Conservation (phyloP, 2,113 vertebrate genomes). For the Bubalus kerabau region DNA sequence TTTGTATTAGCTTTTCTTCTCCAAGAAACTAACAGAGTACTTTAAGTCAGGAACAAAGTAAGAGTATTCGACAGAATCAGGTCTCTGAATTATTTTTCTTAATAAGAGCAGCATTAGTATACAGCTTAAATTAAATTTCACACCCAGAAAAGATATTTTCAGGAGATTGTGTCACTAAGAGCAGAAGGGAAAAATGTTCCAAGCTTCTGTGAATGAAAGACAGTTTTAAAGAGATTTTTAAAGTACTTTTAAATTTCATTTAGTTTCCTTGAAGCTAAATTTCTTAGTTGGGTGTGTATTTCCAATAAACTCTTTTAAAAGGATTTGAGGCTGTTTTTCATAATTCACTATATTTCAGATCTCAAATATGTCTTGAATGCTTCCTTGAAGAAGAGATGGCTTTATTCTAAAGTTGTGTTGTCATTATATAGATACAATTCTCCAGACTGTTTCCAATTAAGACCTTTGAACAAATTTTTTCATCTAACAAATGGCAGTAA, state of each 20-base stretch:
- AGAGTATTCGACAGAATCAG: background rate
- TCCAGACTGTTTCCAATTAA: background rate
- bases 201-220: background rate
- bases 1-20: background rate
- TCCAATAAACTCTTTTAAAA: background rate
- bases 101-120: background rate
- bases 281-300: background rate
- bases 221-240: background rate
- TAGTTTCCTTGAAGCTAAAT: background rate
- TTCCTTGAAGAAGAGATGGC: background rate
- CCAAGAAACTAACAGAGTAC: background rate
- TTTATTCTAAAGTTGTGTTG: background rate
- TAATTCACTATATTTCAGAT: background rate
- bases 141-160: background rate
- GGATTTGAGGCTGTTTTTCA: background rate
- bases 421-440: background rate
- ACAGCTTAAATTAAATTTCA: background rate
- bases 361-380: background rate
- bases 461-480: background rate
- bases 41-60: background rate
- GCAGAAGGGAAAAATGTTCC: background rate
- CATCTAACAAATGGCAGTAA: background rate
- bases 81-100: background rate
- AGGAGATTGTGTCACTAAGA: background rate
- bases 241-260: background rate